phyloP scores from a whole-genome alignment of 2,113 vertebrate genomes.

The Proteles cristata region DNA sequence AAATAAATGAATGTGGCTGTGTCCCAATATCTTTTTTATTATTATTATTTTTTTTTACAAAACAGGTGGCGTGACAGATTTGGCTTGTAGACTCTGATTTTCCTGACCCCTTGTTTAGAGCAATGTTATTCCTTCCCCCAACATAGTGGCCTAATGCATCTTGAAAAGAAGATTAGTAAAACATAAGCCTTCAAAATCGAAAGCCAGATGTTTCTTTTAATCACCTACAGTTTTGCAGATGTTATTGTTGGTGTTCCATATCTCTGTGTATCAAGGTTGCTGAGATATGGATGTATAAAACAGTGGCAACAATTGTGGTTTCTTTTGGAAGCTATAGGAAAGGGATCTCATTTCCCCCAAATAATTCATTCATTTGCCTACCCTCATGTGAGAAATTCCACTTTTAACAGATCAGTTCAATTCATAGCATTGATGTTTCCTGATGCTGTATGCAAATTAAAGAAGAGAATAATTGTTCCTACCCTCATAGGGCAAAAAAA shows the following conservation, averaged over 20 bases:
- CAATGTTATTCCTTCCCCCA: not conserved
- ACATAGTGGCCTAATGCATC: not conserved
- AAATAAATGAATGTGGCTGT: not conserved
- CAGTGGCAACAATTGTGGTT: not conserved
- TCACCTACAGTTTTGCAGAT: constrained; percentile 16
- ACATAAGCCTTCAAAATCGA: not conserved
- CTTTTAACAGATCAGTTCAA: not conserved
- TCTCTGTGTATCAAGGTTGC: not conserved
- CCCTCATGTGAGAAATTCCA: constrained; percentile 14
- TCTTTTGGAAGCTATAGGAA: not conserved
- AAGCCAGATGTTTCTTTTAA: constrained; percentile 55
- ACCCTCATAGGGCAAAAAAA: not conserved
- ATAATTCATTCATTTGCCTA: not conserved
- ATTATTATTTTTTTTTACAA: not conserved
- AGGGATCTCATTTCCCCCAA: not conserved
- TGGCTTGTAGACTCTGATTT: not conserved
- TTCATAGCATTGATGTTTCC: not conserved
- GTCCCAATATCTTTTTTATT: not conserved
- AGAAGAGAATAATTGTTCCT: constrained; percentile 33
- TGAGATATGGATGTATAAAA: not conserved
- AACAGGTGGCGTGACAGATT: not conserved
- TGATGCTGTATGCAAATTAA: constrained; percentile 5
- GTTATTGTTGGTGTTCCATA: not conserved
- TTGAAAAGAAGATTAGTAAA: constrained; percentile 41
- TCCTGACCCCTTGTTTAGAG: not conserved